Conservation (phyloP, 2,888 invertebrate species). For the Mechanitis mazaeus region DNA sequence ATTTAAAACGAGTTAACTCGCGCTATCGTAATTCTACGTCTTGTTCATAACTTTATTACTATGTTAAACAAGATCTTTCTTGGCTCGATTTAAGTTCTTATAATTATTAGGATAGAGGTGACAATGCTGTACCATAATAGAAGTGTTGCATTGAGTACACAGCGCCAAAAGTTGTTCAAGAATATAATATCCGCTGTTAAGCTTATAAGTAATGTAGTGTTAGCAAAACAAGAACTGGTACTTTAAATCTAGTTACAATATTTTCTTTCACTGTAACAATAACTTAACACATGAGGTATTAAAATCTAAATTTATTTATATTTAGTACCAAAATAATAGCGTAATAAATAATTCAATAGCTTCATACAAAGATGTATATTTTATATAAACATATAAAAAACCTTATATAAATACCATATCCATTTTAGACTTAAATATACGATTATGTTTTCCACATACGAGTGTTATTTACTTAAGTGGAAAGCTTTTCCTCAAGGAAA, state of each 20-base stretch:
- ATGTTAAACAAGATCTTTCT: slow-evolving; percentile 13
- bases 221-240: slow-evolving; percentile 5
- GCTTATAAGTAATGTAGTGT: slow-evolving; percentile 22
- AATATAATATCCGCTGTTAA: slow-evolving; percentile 38
- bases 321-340: too few species aligned
- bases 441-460: slow-evolving; percentile 35
- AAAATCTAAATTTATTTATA: too few species aligned
- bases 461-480: slow-evolving; percentile 42
- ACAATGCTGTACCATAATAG: slow-evolving; percentile 18
- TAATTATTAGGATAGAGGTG: slow-evolving; percentile 2
- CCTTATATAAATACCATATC: not conserved
- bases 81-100: slow-evolving; percentile 3
- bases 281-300: too few species aligned
- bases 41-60: slow-evolving; percentile 26
- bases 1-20: slow-evolving; percentile 24
- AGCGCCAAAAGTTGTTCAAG: slow-evolving; percentile 36
- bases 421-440: slow-evolving; percentile 10
- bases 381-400: too few species aligned
- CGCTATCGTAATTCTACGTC: slow-evolving; percentile 22
- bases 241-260: not conserved
- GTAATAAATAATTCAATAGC: too few species aligned
- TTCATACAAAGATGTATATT: too few species aligned
- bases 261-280: too few species aligned
- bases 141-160: slow-evolving; percentile 20
- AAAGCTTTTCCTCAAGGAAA: slow-evolving; percentile 38